Evolutionary conservation across 2,888 invertebrate genomes (phyloP), one percentile per base, ranked within the genome.

Genomic region (Biston stratarius): DNA sequence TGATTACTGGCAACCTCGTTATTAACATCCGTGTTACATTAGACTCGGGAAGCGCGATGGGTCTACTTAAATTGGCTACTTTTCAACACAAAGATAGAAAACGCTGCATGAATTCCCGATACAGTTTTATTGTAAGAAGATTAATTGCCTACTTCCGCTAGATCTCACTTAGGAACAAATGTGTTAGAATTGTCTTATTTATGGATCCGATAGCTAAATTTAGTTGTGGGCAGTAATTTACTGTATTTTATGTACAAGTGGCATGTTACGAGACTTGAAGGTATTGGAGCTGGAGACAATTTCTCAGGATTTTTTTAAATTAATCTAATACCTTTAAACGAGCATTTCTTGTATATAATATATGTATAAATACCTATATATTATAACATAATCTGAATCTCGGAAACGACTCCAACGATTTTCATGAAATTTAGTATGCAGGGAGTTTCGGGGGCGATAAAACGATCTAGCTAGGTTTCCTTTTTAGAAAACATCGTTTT

Each of bases 81-180:
- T 65, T 59, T 60, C n/a, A 36, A 61, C 61, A 74, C 67, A 68
- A 63, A 63, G 78, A 81, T 76, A 83, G 80, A 78, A 77, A 80
- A 74, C 67, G 71, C 74, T 74, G 65, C 67, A 44, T 44, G 55
- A 71, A 72, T 65, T 67, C 69, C 55, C 24, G 67, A 75, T 74
- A 74, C 63, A 45, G 72, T 75, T 78, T 71, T 74, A 79, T 76
- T 77, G 71, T 72, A 52, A n/a, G 58, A 73, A 74, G 77, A 78
- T 78, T 79, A 73, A 81, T 81, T 75, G 63, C 69, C 72, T 67
- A 71, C 74, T 76, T 79, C 76, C 74, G 71, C 74, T 70, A 69
- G 45, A 34, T 57, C 47, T 61, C 63, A 65, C 51, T 44, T 36
- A 33, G 40, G n/a, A 38, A 66, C 64, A 56, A 56, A 61, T 60